phyloP scores from a whole-genome alignment of 2,888 invertebrate genomes.

The Caenorhabditis zanzibari region DNA sequence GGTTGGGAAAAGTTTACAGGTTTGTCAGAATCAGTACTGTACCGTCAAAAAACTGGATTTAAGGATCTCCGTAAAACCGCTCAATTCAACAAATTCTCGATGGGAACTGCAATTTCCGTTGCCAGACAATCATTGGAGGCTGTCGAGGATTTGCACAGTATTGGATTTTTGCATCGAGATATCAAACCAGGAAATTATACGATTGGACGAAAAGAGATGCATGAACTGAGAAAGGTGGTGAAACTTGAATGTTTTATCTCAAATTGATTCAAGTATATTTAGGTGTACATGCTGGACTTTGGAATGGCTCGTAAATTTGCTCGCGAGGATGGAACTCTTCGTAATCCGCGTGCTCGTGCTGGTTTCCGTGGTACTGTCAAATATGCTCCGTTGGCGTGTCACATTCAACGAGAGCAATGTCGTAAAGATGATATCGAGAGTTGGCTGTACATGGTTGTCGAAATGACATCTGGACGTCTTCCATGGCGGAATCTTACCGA shows the following conservation, averaged over 20 bases:
- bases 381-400: constrained; percentile 74
- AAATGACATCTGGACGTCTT: constrained; percentile 71
- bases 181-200: constrained; percentile 77
- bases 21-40: constrained; percentile 8
- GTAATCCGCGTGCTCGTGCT: constrained; percentile 71
- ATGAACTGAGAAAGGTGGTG: constrained; percentile 69
- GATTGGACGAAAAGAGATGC: constrained; percentile 70
- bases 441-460: constrained; percentile 80
- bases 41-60: neutral
- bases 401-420: constrained; percentile 74
- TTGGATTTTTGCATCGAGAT: constrained; percentile 74
- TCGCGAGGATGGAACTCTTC: constrained; percentile 73
- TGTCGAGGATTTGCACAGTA: constrained; percentile 73
- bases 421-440: constrained; percentile 79
- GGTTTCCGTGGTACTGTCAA: constrained; percentile 76
- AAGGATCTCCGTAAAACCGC: constrained; percentile 68
- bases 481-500: constrained; percentile 76
- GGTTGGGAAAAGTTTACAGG: constrained; percentile 74
- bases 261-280: neutral
- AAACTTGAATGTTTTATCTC: neutral
- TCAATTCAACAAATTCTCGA: constrained; percentile 71
- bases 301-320: constrained; percentile 76
- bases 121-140: constrained; percentile 73
- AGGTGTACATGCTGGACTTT: constrained; percentile 75
- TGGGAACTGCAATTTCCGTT: constrained; percentile 75